Conservation (phyloP, 2,888 invertebrate species). For the Allygus modestus region DNA sequence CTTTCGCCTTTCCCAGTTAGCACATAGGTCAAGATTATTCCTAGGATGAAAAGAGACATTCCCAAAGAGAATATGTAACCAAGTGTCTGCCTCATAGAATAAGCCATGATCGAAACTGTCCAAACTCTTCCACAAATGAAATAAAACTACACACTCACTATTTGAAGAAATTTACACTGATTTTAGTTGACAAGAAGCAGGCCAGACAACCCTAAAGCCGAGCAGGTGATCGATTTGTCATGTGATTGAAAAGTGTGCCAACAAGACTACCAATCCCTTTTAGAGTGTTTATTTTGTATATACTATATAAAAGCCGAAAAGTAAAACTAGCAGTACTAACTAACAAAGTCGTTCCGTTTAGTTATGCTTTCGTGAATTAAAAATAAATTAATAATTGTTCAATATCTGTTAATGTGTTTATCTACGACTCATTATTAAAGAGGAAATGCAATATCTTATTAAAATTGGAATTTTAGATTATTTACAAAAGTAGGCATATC, state of each 20-base stretch:
- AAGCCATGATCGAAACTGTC: constrained; percentile 39
- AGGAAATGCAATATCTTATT: too few relatives aligned
- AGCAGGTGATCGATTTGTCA: constrained; percentile 58
- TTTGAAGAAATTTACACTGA: neutral
- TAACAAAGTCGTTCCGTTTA: too few relatives aligned
- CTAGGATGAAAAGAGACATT: constrained; percentile 53
- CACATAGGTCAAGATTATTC: constrained; percentile 61
- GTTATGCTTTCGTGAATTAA: too few relatives aligned
- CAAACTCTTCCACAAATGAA: neutral
- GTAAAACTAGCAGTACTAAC: too few relatives aligned
- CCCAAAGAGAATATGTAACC: constrained; percentile 57
- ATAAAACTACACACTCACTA: neutral
- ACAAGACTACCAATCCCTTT: neutral
- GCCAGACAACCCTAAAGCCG: neutral
- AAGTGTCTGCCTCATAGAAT: constrained; percentile 39
- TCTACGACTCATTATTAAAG: too few relatives aligned
- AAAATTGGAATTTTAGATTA: too few relatives aligned
- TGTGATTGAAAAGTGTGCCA: constrained; percentile 26
- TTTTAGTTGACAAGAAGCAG: neutral
- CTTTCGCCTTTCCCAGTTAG: constrained; percentile 87
- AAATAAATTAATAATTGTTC: too few relatives aligned
- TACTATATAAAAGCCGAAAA: neutral
- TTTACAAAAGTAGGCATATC: too few relatives aligned
- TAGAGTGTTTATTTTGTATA: neutral
- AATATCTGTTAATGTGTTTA: too few relatives aligned